A percentile compares a stretch with the other conserved stretches of the same genome.
phyloP scores from a whole-genome alignment of 1,140 invertebrate species.

The Cepaea nemoralis region DNA sequence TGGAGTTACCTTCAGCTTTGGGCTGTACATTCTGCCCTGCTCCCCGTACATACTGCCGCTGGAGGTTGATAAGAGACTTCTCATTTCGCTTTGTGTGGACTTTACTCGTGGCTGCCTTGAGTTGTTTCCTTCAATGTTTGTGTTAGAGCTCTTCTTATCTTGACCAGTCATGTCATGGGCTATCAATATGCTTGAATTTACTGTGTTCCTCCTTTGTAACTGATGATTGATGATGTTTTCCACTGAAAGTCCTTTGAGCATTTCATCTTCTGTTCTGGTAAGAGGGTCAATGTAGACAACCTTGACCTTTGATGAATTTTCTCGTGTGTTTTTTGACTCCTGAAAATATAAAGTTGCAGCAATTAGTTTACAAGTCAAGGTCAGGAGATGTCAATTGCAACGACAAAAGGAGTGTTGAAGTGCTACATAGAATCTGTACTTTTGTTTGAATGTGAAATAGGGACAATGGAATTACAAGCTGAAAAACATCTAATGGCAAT shows the following conservation, averaged over 20 bases:
- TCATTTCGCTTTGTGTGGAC: neutral
- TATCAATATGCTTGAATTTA: neutral
- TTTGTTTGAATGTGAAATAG: no score
- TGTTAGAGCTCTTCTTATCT: neutral
- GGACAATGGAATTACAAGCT: no score
- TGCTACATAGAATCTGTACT: no score
- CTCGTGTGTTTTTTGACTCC: slow-evolving; percentile 30
- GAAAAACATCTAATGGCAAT: no score
- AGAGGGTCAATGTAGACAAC: slow-evolving; percentile 51
- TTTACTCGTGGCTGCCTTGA: neutral
- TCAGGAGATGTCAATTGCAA: no score
- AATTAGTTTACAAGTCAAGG: no score
- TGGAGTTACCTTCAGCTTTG: slow-evolving; percentile 17
- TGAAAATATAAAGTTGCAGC: slow-evolving; percentile 15
- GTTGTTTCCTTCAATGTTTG: neutral
- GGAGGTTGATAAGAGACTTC: slow-evolving; percentile 2
- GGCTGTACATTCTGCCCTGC: neutral
- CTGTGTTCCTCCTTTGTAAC: slow-evolving; percentile 24
- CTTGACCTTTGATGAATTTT: slow-evolving; percentile 47
- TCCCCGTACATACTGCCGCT: neutral
- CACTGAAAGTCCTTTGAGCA: slow-evolving; percentile 50
- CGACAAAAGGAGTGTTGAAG: no score
- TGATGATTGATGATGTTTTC: slow-evolving; percentile 53
- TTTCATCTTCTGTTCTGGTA: slow-evolving; percentile 49
- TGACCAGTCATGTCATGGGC: neutral